A percentile compares a stretch with the other conserved stretches of the same genome.
Conservation (phyloP, 2,888 invertebrate species). For the Junonia oenone region DNA sequence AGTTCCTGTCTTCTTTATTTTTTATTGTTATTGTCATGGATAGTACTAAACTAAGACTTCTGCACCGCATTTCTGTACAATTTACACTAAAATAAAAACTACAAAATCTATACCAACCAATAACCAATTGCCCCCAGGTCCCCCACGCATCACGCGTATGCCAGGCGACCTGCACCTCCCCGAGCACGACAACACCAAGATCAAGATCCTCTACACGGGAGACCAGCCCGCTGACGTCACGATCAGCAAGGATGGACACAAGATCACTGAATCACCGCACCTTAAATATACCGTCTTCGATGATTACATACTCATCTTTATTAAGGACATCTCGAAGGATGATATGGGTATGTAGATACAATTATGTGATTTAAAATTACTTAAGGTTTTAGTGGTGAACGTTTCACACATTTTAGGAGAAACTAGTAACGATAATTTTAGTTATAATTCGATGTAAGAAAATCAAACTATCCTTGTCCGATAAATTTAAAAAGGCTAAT, state of each 20-base stretch:
- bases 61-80: too few species aligned
- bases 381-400: neutral
- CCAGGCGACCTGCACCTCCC: constrained; percentile 94
- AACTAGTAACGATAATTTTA: too few species aligned
- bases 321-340: constrained; percentile 92
- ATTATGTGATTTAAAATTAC: neutral
- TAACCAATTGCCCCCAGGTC: too few species aligned
- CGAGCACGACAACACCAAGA: constrained; percentile 97
- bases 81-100: too few species aligned
- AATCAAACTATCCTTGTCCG: too few species aligned
- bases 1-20: too few species aligned
- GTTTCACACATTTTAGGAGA: neutral
- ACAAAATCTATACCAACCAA: too few species aligned
- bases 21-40: neutral
- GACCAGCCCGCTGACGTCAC: constrained; percentile 96
- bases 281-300: constrained; percentile 96
- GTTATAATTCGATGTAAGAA: too few species aligned
- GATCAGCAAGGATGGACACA: constrained; percentile 90
- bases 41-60: too few species aligned
- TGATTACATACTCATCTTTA: constrained; percentile 96
- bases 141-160: constrained; percentile 94
- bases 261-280: constrained; percentile 85
- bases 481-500: too few species aligned
- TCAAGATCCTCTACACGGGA: constrained; percentile 97
- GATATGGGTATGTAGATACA: constrained; percentile 85